Conservation (phyloP, 2,888 invertebrate genomes). For the Caprella mutica region DNA sequence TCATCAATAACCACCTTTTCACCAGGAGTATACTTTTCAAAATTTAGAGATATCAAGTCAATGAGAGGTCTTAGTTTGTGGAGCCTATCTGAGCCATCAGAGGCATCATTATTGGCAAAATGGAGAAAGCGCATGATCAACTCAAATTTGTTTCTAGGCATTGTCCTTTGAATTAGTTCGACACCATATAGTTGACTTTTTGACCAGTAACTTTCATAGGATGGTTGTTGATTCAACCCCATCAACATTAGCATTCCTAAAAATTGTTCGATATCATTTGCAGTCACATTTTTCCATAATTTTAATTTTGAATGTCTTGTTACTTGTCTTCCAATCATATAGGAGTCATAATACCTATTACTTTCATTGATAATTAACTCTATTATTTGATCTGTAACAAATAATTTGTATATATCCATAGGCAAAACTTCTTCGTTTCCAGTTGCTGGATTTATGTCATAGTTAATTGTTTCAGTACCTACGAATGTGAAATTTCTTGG, state of each 20-base stretch:
- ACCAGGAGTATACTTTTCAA: background rate
- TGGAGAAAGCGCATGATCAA: background rate
- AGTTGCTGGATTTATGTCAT: no score
- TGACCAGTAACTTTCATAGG: conserved; percentile 1
- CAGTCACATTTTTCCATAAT: background rate
- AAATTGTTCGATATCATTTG: background rate
- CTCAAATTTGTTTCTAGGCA: background rate
- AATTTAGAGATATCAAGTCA: background rate
- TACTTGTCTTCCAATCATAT: background rate
- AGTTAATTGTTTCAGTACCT: no score
- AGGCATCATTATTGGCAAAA: background rate
- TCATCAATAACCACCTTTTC: background rate
- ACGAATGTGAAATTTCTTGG: no score
- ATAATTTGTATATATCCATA: conserved; percentile 1
- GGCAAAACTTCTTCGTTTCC: no score
- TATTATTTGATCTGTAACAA: background rate
- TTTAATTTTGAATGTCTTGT: background rate
- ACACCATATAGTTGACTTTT: background rate
- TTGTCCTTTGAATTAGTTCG: background rate
- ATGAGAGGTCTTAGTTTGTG: background rate
- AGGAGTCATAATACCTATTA: background rate
- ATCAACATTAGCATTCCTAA: background rate
- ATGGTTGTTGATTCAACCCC: background rate
- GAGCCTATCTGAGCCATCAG: background rate
- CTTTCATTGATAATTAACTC: background rate